Percentiles rank a stretch among this genome's conserved stretches.
These are phyloP conservation scores for Hestina assimilis DNA, from an alignment of 1,140 invertebrate species.

Conservation along the genomic window DNA sequence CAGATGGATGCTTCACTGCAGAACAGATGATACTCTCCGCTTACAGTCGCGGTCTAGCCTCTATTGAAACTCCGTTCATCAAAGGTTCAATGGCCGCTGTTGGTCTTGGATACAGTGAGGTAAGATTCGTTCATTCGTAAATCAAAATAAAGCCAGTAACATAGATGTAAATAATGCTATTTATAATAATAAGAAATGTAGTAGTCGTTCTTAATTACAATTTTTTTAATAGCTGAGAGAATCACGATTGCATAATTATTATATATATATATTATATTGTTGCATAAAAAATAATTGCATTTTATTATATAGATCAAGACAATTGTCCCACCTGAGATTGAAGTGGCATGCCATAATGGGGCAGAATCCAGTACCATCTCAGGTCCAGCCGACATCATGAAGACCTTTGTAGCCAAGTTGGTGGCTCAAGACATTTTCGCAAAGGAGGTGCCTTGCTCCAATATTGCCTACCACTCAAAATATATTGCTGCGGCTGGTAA, in stretches of 20 bases:
- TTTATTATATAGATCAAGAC: slow-evolving; percentile 69
- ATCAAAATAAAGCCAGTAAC: no score
- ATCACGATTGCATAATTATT: not conserved
- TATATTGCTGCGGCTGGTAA: slow-evolving; percentile 86
- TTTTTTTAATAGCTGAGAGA: not conserved
- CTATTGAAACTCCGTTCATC: slow-evolving; percentile 87
- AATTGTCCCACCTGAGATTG: slow-evolving; percentile 83
- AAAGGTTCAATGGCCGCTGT: slow-evolving; percentile 92
- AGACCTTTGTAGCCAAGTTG: slow-evolving; percentile 83
- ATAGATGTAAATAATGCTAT: no score
- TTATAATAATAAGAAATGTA: no score
- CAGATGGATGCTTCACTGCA: slow-evolving; percentile 89
- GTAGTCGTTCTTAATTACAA: not conserved
- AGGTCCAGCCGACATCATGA: slow-evolving; percentile 86
- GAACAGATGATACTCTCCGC: slow-evolving; percentile 91
- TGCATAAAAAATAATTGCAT: not conserved
- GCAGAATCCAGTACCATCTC: slow-evolving; percentile 92
- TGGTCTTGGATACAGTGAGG: slow-evolving; percentile 81
- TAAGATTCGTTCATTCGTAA: no score
- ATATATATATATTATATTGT: not conserved
- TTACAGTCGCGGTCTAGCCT: slow-evolving; percentile 91
- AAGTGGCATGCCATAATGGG: slow-evolving; percentile 93
- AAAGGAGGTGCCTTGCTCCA: slow-evolving; percentile 88
- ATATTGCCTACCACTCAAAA: slow-evolving; percentile 91
- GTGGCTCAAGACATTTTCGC: slow-evolving; percentile 89